Conservation (phyloP, 2,888 invertebrate species). For the Mythimna impura region DNA sequence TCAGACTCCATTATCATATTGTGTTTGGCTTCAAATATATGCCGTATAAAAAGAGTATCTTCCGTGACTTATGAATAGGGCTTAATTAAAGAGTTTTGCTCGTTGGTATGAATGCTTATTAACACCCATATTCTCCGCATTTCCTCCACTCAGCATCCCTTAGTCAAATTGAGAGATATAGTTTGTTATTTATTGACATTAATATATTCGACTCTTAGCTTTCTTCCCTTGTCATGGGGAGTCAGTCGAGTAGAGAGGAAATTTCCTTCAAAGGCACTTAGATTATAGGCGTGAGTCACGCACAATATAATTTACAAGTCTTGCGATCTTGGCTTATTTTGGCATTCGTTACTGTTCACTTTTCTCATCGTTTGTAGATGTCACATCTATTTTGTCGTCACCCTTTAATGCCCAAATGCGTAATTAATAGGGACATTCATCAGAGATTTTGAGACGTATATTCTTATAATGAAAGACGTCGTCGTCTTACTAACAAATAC, state of each 20-base stretch:
- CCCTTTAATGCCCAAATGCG: not conserved
- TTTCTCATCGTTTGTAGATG: conserved; percentile 33
- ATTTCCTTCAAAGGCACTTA: not conserved
- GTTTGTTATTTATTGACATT: not conserved
- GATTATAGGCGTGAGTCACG: conserved; percentile 5
- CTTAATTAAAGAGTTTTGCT: conserved; percentile 40
- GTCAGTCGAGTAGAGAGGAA: not conserved
- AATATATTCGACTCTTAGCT: not conserved
- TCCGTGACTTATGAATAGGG: conserved; percentile 44
- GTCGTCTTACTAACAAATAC: not conserved
- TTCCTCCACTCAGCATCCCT: not conserved
- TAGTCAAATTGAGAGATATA: not conserved
- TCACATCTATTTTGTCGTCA: not conserved
- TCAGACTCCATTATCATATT: conserved; percentile 25
- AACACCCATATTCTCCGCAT: not conserved
- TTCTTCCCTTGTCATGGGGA: not conserved
- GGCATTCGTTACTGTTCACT: conserved; percentile 42
- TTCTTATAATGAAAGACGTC: not conserved
- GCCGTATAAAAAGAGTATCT: conserved; percentile 14
- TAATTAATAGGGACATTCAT: conserved; percentile 9
- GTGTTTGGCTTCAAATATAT: conserved; percentile 6
- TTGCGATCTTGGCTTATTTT: conserved; percentile 30
- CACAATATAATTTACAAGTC: conserved; percentile 23
- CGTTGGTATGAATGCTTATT: not conserved
- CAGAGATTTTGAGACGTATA: conserved; percentile 1